Evolutionary conservation across 2,797 vertebrate species (phyloP).

Genomic region (Xyrichtys novacula): DNA sequence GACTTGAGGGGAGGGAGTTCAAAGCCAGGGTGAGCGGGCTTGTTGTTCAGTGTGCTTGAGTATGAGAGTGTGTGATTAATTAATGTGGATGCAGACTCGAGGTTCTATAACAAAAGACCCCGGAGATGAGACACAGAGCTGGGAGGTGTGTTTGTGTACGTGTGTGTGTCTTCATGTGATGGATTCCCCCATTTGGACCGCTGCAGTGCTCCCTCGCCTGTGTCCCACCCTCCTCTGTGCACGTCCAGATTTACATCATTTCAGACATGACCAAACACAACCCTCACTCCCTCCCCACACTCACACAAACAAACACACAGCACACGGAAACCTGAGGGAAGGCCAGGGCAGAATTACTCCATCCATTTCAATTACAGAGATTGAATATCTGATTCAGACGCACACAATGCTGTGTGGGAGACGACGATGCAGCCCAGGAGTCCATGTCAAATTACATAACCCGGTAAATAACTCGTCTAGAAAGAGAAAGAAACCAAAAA

Average conservation of each 20-base stretch:
- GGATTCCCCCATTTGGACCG: conserved; percentile 43
- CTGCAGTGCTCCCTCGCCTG: conserved; percentile 37
- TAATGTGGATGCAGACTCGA: conserved; percentile 40
- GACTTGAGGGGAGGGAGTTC: conserved; percentile 9
- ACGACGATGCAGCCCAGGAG: conserved; percentile 51
- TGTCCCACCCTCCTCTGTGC: conserved; percentile 47
- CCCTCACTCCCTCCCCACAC: neutral
- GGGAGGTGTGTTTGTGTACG: conserved; percentile 6
- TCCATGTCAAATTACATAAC: conserved; percentile 73
- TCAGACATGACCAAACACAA: conserved; percentile 49
- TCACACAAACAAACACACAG: conserved; percentile 10
- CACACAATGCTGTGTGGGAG: conserved; percentile 51
- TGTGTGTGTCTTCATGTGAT: conserved; percentile 1
- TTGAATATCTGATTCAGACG: conserved; percentile 68
- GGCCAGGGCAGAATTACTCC: conserved; percentile 65
- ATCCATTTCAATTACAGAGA: conserved; percentile 77
- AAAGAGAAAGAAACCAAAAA: conserved; percentile 56
- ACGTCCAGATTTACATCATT: conserved; percentile 53
- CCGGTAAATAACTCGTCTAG: conserved; percentile 64
- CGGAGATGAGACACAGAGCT: conserved; percentile 24
- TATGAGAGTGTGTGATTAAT: conserved; percentile 51
- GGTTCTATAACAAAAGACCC: conserved; percentile 36
- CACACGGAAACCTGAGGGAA: conserved; percentile 51
- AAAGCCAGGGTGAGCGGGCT: conserved; percentile 21
- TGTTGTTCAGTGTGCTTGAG: conserved; percentile 29